Conservation (phyloP, 92 coral and sea anemone genomes). For the Pocillopora meandrina region DNA sequence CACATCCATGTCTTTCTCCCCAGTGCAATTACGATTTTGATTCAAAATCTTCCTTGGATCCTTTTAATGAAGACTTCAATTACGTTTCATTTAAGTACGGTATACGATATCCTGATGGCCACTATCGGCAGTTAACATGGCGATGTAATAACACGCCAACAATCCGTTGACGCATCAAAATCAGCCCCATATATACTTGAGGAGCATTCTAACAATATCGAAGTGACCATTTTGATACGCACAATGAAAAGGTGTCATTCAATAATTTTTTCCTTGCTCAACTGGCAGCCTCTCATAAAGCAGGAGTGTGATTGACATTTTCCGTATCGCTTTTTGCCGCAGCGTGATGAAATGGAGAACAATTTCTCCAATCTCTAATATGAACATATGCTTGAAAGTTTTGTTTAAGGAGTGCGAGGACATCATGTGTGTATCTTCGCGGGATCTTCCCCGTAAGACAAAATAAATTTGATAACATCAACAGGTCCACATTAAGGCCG, state of each 20-base stretch:
- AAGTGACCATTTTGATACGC: slow-evolving; percentile 18
- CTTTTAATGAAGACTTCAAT: no score
- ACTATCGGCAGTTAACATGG: neutral
- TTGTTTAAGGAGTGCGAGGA: neutral
- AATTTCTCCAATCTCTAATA: slow-evolving; percentile 15
- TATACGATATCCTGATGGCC: neutral
- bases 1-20: no score
- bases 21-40: no score
- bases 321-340: neutral
- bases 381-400: slow-evolving; percentile 1
- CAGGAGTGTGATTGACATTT: neutral
- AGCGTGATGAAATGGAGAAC: slow-evolving; percentile 11
- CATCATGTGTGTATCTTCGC: neutral
- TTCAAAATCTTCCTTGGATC: no score
- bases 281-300: neutral
- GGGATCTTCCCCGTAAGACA: slow-evolving; percentile 6
- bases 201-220: slow-evolving; percentile 1
- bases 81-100: no score
- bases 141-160: neutral
- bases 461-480: slow-evolving; percentile 7
- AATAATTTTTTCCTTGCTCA: neutral
- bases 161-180: slow-evolving; percentile 4
- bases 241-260: neutral
- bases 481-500: slow-evolving; percentile 8
- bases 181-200: neutral